phyloP scores from a whole-genome alignment of 2,113 vertebrate species.

The Siniperca knerii region DNA sequence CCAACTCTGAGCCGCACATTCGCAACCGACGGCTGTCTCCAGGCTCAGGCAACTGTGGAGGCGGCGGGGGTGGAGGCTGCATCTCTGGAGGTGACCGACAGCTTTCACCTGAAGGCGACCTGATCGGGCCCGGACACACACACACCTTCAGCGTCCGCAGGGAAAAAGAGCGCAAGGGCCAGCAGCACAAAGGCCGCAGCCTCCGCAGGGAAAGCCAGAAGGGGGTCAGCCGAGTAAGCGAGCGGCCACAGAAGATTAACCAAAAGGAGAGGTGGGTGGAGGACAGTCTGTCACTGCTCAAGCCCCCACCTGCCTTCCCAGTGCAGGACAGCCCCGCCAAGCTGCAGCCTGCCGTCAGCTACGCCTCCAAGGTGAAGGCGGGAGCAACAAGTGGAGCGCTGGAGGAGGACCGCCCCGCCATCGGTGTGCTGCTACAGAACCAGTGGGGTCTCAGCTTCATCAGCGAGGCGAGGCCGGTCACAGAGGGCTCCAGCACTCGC shows the following conservation, averaged over 20 bases:
- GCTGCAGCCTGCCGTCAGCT: constrained; percentile 88
- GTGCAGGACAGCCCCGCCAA: constrained; percentile 90
- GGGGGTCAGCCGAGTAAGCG: constrained; percentile 39
- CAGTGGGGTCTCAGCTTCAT: constrained; percentile 91
- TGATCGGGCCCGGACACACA: constrained; percentile 53
- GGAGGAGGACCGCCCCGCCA: constrained; percentile 83
- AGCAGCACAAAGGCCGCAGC: constrained; percentile 75
- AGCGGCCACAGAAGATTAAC: constrained; percentile 68
- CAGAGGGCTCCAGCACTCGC: constrained; percentile 44
- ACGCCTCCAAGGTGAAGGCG: constrained; percentile 90
- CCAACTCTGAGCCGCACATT: constrained; percentile 86
- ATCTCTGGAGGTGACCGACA: constrained; percentile 70
- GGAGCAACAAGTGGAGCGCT: constrained; percentile 71
- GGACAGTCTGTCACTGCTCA: constrained; percentile 86
- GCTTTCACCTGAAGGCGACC: constrained; percentile 58
- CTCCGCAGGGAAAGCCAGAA: constrained; percentile 74
- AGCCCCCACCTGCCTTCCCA: constrained; percentile 88
- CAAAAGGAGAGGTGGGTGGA: constrained; percentile 84
- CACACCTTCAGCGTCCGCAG: constrained; percentile 61
- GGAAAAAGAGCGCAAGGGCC: constrained; percentile 79
- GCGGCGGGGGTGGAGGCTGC: constrained; percentile 82
- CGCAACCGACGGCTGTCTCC: constrained; percentile 88
- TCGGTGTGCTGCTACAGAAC: constrained; percentile 89
- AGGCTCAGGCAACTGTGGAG: constrained; percentile 82
- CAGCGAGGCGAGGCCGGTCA: constrained; percentile 78